Evolutionary conservation across 2,113 vertebrate genomes (phyloP), one percentile per base, ranked within the genome.

Genomic region (Gallinago jamesoni): DNA sequence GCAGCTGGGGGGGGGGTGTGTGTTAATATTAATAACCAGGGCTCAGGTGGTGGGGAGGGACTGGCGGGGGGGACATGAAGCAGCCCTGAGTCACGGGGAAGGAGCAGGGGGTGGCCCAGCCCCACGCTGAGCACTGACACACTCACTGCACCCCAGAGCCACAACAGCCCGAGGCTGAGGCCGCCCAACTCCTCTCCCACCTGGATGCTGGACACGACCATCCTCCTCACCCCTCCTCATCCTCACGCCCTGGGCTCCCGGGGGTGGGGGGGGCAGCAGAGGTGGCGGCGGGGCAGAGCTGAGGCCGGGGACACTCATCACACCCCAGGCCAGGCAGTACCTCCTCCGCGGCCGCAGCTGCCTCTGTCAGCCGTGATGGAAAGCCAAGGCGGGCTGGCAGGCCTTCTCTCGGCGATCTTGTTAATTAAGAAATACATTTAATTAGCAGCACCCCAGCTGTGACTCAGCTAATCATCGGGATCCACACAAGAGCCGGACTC

Each of bases 401-500:
- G 84, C 90, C 96, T 87, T 91, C 89, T 62, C 96, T 96, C 39
- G 39, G 94, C 80, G 96, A 97, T 95, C 97, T 95, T 92, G 96
- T 97, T 97, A 96, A 97, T 97, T 97, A 97, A 97, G 96, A 97
- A 96, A 95, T 97, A 95, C 96, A 97, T 97, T 97, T 97, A 97
- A 97, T 97, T 97, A 97, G 95, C 95, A 90, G 97, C 97, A 95
- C 95, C 95, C 97, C 97, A 97, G 97, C 97, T 97, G 97, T 97
- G 97, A 97, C 97, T 97, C 97, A 97, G 97, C 95, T 96, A 89
- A 97, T 96, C 90, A 85, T 45, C 89, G 7, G 64, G 94, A 96
- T 95, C 62, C 50, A 90, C 96, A 93, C 93, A 75, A 60, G 94
- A 95, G 85, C 92, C 0, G 41, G 89, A 84, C 85, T 84, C 75